Percentiles rank a stretch among this genome's conserved stretches.
Conservation (phyloP, 2,888 invertebrate genomes). For the Girardia tigrina region DNA sequence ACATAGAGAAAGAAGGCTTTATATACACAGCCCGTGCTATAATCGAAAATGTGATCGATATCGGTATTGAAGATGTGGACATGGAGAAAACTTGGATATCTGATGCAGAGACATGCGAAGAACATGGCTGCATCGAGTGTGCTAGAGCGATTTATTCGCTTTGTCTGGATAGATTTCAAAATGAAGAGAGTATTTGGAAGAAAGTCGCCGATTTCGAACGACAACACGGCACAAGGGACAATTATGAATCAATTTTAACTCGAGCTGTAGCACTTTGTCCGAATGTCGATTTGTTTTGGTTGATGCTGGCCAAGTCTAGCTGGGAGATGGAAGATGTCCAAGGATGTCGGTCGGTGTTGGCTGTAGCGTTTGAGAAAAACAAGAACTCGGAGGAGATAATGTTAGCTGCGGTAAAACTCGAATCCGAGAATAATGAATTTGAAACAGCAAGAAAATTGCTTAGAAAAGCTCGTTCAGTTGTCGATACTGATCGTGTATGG, state of each 20-base stretch:
- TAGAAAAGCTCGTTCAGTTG: conserved; percentile 79
- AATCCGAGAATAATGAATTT: conserved; percentile 92
- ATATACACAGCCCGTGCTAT: conserved; percentile 76
- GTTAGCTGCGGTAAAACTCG: conserved; percentile 95
- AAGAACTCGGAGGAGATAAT: conserved; percentile 99
- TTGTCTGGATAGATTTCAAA: conserved; percentile 75
- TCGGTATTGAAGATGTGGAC: conserved; percentile 90
- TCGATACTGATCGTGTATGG: conserved; percentile 73
- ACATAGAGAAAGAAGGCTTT: conserved; percentile 77
- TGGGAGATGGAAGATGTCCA: conserved; percentile 84
- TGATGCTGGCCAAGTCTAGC: conserved; percentile 97
- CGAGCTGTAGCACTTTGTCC: conserved; percentile 92
- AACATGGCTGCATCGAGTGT: conserved; percentile 79
- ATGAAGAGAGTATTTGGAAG: conserved; percentile 92
- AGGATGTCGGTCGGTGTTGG: conserved; percentile 81
- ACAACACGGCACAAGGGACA: conserved; percentile 77
- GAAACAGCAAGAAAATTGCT: conserved; percentile 76
- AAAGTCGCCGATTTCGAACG: conserved; percentile 92
- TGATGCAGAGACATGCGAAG: conserved; percentile 81
- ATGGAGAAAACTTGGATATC: conserved; percentile 97
- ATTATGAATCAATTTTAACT: conserved; percentile 73
- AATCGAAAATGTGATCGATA: conserved; percentile 65
- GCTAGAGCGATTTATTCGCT: conserved; percentile 86
- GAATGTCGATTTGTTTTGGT: conserved; percentile 88
- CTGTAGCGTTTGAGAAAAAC: conserved; percentile 84